Evolutionary conservation across 2,797 vertebrate genomes (phyloP), one percentile per base, ranked within the genome.

Genomic region (Poecilia gillii): DNA sequence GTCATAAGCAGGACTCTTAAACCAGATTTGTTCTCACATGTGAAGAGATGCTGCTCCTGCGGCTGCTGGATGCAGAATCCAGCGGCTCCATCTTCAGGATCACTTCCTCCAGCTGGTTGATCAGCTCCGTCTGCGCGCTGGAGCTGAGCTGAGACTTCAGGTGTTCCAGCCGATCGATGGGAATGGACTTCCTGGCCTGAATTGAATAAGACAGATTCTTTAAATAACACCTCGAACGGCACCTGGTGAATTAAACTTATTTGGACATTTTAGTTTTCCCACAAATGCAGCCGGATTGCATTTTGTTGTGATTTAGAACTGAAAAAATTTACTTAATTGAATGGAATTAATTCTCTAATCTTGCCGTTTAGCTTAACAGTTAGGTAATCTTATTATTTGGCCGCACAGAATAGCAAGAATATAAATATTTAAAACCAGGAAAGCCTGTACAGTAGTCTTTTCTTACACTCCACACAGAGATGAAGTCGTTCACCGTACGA

Each of bases 11-110:
- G 18, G 31, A 53, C 51, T 57, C 25, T n/a, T n/a, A 28, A 57
- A 57, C 16, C 33, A 4, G 20, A 25, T 25, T 23, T 11, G 9
- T 41, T 94, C 97, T 66, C 93, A 99, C 99, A 76, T 99, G 98
- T 72, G 99, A 99, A 8, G 98, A 99, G 92, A 99, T 97, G 93
- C 98, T 99, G 92, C 99, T 99, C 81, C 98, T 96, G 45, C 98
- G 96, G 91, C 99, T 99, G 93, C 98, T 99, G 90, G 96, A 98
- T 0, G 98, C 98, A 0, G 99, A 99, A 92, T 97, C 97, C 76
- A 97, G 84, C 76, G 97, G 98, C 90, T 99, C 98, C 53, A 97
- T 77, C 90, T 96, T 99, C 28, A 94, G 85, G 81, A 98, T 96
- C 23, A 99, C 82, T 75, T 98, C 97, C 88, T 99, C 98, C 86